Evolutionary conservation across 2,113 vertebrate genomes (phyloP).

Genomic region (Apteryx owenii): DNA sequence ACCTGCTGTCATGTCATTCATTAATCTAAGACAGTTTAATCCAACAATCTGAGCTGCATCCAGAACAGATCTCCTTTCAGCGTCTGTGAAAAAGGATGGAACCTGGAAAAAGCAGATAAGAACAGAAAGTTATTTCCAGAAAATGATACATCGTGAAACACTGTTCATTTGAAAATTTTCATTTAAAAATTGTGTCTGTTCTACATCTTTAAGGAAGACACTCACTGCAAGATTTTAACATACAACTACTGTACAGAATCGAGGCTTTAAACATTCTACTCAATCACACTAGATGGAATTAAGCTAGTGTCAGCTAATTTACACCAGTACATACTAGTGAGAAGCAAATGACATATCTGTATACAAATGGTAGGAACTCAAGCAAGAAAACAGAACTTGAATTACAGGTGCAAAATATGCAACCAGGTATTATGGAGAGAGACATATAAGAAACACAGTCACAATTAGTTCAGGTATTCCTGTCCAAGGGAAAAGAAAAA

Average conservation of each 20-base stretch:
- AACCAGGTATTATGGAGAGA: not conserved
- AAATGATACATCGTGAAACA: not conserved
- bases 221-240: not conserved
- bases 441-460: not conserved
- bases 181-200: not conserved
- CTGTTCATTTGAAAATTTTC: not conserved
- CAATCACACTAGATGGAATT: not conserved
- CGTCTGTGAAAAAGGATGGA: constrained; percentile 86
- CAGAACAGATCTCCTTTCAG: constrained; percentile 83
- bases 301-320: not conserved
- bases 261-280: not conserved
- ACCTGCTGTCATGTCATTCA: constrained; percentile 89
- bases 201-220: not conserved
- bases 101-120: constrained; percentile 65
- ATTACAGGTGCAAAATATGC: not conserved
- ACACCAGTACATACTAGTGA: not conserved
- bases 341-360: not conserved
- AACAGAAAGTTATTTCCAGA: not conserved
- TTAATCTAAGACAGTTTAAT: constrained; percentile 82
- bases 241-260: not conserved
- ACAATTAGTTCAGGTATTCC: not conserved
- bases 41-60: constrained; percentile 85
- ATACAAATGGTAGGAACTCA: not conserved
- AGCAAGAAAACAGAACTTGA: not conserved
- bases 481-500: not conserved